A percentile compares a stretch with the other conserved stretches of the same genome.
phyloP scores from a whole-genome alignment of 1,140 invertebrate genomes.

The Macrostomum lignano region DNA sequence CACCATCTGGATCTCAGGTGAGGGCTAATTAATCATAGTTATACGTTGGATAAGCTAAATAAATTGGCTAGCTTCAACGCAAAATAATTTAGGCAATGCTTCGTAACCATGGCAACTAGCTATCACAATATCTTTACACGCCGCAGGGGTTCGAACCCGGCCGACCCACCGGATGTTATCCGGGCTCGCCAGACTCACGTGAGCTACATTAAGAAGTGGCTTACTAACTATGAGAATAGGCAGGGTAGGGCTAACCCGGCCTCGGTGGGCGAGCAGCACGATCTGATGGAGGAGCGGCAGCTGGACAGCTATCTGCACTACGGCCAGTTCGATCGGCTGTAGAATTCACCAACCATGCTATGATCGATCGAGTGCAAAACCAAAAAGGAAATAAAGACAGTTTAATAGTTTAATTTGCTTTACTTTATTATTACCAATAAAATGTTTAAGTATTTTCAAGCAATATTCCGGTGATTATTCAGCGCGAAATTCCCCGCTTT shows the following conservation, averaged over 20 bases:
- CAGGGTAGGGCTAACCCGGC: not conserved
- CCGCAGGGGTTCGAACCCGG: conserved; percentile 33
- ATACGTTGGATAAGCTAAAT: not conserved
- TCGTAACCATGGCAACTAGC: not conserved
- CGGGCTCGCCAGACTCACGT: conserved; percentile 38
- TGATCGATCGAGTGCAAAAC: too few species aligned
- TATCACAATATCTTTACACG: conserved; percentile 3
- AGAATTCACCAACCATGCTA: too few species aligned
- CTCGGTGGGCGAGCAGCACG: not conserved
- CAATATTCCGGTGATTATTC: too few species aligned
- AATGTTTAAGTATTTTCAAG: too few species aligned
- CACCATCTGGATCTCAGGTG: conserved; percentile 14
- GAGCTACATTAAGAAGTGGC: conserved; percentile 38
- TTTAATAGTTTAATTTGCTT: too few species aligned
- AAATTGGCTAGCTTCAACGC: not conserved
- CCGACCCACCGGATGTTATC: conserved; percentile 41
- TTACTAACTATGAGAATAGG: conserved; percentile 15
- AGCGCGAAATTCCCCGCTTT: too few species aligned
- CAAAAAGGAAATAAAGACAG: too few species aligned
- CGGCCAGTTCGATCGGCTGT: too few species aligned
- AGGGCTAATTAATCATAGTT: not conserved
- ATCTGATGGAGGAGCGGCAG: too few species aligned
- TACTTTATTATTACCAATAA: too few species aligned
- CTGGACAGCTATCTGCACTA: too few species aligned
- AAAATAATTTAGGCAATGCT: not conserved